These are phyloP conservation scores for Lycaon pictus DNA, from an alignment of 2,113 vertebrate species.

Conservation along the genomic window DNA sequence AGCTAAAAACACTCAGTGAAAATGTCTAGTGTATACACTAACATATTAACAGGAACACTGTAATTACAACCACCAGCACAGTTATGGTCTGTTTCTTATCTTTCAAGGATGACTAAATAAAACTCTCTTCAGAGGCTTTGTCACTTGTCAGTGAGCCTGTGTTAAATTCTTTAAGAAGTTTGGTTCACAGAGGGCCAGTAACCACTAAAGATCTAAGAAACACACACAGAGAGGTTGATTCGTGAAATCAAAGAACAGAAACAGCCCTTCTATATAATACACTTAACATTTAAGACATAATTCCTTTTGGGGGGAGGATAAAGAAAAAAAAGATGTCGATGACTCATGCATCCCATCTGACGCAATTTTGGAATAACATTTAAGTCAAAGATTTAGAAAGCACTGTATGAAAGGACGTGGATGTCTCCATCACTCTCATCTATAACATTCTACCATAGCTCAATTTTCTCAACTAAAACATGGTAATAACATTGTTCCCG, in stretches of 20 bases:
- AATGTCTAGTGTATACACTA: conserved; percentile 21
- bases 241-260: conserved; percentile 30
- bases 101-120: neutral
- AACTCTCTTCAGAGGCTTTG: neutral
- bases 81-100: neutral
- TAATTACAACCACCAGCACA: neutral
- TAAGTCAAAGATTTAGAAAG: conserved; percentile 12
- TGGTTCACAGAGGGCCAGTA: neutral
- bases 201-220: neutral
- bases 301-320: neutral
- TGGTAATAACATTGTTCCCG: neutral
- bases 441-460: neutral
- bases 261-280: neutral
- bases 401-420: neutral
- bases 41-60: conserved; percentile 9
- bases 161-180: conserved; percentile 41
- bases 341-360: conserved; percentile 31
- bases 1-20: neutral
- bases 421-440: neutral
- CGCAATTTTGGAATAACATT: neutral
- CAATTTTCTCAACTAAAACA: conserved; percentile 44
- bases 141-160: neutral
- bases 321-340: neutral
- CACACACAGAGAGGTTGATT: neutral
- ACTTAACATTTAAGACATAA: conserved; percentile 22